Base-by-base conservation (phyloP, 2,888 invertebrate genomes). In the Nomada fucata region DNA sequence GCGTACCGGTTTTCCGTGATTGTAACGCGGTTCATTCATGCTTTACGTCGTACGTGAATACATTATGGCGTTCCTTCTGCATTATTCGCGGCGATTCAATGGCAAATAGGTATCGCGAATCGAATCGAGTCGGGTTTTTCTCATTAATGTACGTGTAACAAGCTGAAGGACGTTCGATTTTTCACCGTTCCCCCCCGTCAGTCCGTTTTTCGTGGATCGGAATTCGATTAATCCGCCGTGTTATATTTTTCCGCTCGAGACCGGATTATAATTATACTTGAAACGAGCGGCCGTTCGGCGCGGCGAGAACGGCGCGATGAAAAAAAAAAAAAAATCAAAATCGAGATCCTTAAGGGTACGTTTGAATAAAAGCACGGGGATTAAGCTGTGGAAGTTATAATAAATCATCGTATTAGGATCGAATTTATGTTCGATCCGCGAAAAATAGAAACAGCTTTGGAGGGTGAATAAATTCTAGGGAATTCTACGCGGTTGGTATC, bases 401-500 rank as follows among this genome's bases (percentile, higher is more conserved):
- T 75, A 75, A 68, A 82, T 82, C 81, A 71, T 23, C n/a, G 70
- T 74, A 75, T 79, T 55, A 26, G 42, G 68, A 29, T 20, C 47
- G 68, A 53, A 71, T 70, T 76, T 77, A 74, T 82, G 61, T 29
- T 26, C 61, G 73, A 44, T 60, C 42, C 15, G 20, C 20, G 52
- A 70, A 70, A 57, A 57, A 71, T n/a, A 81, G 74, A 70, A 29
- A 75, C 72, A 60, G 60, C 64, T 61, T 65, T 52, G 73, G 64
- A 64, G 57, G 64, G 76, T 20, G 69, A 82, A 74, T 84, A 83
- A 84, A 84, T 84, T 83, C 76, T 52, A 76, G 74, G 23, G 55
- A 83, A 84, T 83, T 84, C 83, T 79, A 26, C 74, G 63, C 63
- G 83, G 75, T 13, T 18, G 61, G 71, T 67, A 70, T 55, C 67